phyloP scores from a whole-genome alignment of 2,888 invertebrate genomes.

The Ophonus ardosiacus region DNA sequence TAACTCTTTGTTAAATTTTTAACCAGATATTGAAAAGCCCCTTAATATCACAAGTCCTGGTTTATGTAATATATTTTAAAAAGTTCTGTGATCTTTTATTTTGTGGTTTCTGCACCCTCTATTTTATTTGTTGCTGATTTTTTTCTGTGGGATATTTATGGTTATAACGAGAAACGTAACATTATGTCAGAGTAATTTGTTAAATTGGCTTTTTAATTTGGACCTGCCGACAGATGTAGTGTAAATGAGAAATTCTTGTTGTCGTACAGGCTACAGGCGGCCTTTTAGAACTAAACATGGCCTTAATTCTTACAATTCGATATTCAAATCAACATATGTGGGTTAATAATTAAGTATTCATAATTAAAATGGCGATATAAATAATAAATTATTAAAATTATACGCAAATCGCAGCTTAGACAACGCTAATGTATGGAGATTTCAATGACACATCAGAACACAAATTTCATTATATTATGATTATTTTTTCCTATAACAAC shows the following conservation, averaged over 20 bases:
- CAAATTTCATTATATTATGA: neutral
- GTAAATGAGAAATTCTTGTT: slow-evolving; percentile 32
- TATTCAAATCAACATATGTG: neutral
- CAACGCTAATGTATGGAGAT: neutral
- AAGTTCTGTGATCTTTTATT: neutral
- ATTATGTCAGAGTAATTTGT: slow-evolving; percentile 49
- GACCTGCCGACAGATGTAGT: slow-evolving; percentile 45
- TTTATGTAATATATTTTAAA: neutral
- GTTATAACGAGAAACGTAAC: slow-evolving; percentile 1
- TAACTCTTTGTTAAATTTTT: too few species aligned
- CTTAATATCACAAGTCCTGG: too few species aligned
- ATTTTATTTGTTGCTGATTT: neutral
- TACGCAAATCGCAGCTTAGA: neutral
- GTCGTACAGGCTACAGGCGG: neutral
- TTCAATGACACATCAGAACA: neutral
- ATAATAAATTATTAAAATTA: neutral
- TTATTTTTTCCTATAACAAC: neutral
- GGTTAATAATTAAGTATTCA: slow-evolving; percentile 10
- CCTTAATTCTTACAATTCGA: slow-evolving; percentile 2
- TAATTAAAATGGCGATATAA: neutral
- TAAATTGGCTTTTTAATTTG: slow-evolving; percentile 47
- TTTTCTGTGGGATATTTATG: slow-evolving; percentile 5
- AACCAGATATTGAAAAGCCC: too few species aligned
- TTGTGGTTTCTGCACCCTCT: slow-evolving; percentile 22
- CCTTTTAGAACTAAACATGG: slow-evolving; percentile 27